Evolutionary conservation across 2,888 invertebrate species (phyloP).

Genomic region (Xanthorhoe designata): DNA sequence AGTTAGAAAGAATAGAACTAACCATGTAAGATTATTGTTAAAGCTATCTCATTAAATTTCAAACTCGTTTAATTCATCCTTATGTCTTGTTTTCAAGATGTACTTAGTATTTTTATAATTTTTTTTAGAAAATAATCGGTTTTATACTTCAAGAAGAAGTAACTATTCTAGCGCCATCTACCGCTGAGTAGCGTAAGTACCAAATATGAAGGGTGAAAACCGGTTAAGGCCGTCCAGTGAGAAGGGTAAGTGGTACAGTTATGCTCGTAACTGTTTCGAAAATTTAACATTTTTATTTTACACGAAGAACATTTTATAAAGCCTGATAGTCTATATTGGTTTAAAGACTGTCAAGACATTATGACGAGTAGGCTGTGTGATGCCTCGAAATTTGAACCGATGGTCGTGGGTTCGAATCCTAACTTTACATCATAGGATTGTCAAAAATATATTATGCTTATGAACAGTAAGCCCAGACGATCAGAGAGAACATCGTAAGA

Average conservation of each 20-base stretch:
- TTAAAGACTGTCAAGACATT: too few relatives aligned
- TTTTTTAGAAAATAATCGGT: background rate
- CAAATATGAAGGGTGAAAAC: constrained; percentile 1
- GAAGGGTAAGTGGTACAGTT: constrained; percentile 18
- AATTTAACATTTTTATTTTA: background rate
- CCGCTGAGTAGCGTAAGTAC: constrained; percentile 53
- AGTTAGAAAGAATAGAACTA: constrained; percentile 13
- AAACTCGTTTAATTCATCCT: background rate
- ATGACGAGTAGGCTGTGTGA: too few relatives aligned
- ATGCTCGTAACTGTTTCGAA: constrained; percentile 9
- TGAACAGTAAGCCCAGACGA: too few relatives aligned
- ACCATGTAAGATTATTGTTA: background rate
- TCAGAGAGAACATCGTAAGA: too few relatives aligned
- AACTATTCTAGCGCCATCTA: constrained; percentile 57
- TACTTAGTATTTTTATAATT: background rate
- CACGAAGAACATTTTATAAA: background rate
- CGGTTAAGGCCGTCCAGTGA: constrained; percentile 14
- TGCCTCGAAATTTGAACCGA: too few relatives aligned
- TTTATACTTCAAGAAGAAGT: background rate
- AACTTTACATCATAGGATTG: too few relatives aligned
- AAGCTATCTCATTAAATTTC: background rate
- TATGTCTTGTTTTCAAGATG: background rate
- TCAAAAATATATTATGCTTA: too few relatives aligned
- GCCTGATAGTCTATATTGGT: too few relatives aligned
- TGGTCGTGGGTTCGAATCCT: too few relatives aligned